Evolutionary conservation across 2,797 vertebrate species (phyloP), one percentile per base, ranked within the genome.

Genomic region (Eupleurogrammus muticus): DNA sequence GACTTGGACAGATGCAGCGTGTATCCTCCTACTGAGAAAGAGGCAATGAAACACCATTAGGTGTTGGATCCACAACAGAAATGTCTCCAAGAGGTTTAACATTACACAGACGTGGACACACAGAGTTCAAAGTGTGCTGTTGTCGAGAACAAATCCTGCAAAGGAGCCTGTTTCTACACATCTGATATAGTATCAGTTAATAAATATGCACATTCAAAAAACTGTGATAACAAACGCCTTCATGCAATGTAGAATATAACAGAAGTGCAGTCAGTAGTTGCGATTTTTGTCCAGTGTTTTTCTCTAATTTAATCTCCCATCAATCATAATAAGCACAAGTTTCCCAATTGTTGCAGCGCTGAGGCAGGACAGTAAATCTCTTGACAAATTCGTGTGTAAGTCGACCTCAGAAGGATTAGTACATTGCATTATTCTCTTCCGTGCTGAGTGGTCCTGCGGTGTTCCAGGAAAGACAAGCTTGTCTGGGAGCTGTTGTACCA

Each of bases 401-500:
- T 79, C 71, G 79, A 88, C 77, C 86, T 85, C 78, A 69, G 72
- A 78, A 23, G 70, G 68, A 79, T 75, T 57, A 82, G 69, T 57
- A 32, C 62, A 55, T 51, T 58, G 69, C 57, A 65, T 85, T 80
- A 74, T 61, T 88, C 52, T 85, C 49, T 73, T 77, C 66, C 20
- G 47, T 77, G 74, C 74, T 73, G 70, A 71, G 66, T 36, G 58
- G 59, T 84, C 70, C 78, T 66, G 79, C 42, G 53, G 51, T 63
- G 76, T 91, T 91, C 90, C 82, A 74, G 88, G 89, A 91, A 90
- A 89, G 70, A 74, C 21, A 52, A 83, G 68, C 72, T 70, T 79
- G 77, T 82, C 87, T 85, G 76, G 69, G 80, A 87, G 84, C 71
- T 67, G 70, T 85, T 88, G 67, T 68, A 47, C 52, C 1, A 14